These are phyloP conservation scores for Prietella phreatophila DNA, from an alignment of 2,113 vertebrate genomes.

Conservation along the genomic window DNA sequence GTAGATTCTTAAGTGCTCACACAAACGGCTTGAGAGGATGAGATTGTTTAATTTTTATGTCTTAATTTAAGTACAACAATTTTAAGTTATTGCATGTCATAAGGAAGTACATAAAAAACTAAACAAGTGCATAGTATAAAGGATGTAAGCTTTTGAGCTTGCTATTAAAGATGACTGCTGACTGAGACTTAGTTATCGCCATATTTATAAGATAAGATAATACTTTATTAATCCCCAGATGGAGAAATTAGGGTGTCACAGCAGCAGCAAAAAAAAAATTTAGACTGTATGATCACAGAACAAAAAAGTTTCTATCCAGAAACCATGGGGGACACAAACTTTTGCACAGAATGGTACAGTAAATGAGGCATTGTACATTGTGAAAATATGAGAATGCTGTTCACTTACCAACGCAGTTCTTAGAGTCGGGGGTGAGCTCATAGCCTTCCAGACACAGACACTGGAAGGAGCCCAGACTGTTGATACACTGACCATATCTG, in stretches of 20 bases:
- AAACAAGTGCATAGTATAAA: not conserved
- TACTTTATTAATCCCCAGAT: too few species aligned
- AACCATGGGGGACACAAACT: not conserved
- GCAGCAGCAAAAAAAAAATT: too few species aligned
- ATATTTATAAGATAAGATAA: too few species aligned
- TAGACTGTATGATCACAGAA: not conserved
- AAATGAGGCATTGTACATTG: not conserved
- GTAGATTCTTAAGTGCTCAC: not conserved
- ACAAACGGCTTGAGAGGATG: not conserved
- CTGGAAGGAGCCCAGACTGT: constrained; percentile 87
- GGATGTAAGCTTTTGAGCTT: not conserved
- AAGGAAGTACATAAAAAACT: not conserved
- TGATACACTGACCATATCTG: constrained; percentile 87
- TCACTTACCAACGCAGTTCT: constrained; percentile 86
- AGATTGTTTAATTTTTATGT: not conserved
- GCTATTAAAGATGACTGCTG: not conserved
- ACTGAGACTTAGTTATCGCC: not conserved
- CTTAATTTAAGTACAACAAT: not conserved
- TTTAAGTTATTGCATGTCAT: not conserved
- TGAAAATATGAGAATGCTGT: not conserved
- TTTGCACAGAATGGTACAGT: not conserved
- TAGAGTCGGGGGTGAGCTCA: constrained; percentile 83
- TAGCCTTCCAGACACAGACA: constrained; percentile 92
- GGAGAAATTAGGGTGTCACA: too few species aligned
- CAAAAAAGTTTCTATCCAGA: not conserved